Conservation (phyloP, 2,113 vertebrate genomes). For the Notechis scutatus region DNA sequence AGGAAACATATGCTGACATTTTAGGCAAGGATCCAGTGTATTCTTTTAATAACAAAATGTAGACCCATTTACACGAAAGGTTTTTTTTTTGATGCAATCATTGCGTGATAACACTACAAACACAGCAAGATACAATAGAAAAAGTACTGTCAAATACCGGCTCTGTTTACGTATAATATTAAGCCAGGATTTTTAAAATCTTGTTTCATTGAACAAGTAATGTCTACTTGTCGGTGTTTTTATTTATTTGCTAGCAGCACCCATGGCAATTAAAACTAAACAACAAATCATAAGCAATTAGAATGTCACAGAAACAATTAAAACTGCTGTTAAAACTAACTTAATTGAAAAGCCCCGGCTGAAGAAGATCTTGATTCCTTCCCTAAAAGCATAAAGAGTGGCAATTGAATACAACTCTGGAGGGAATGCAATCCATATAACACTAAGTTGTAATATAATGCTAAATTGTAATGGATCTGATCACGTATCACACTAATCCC, state of each 20-base stretch:
- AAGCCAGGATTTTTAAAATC: background rate
- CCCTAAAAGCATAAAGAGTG: background rate
- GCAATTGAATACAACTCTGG: background rate
- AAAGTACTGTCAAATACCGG: background rate
- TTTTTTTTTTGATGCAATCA: background rate
- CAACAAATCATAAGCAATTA: background rate
- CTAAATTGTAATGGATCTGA: background rate
- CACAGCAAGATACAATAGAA: background rate
- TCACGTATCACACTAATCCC: background rate
- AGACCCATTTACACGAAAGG: background rate
- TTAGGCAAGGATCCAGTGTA: background rate
- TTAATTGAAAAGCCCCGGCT: background rate
- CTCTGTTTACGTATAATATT: background rate
- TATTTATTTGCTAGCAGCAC: background rate
- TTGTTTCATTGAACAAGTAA: background rate
- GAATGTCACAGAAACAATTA: background rate
- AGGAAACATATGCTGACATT: slow-evolving; percentile 21
- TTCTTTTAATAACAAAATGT: slow-evolving; percentile 12
- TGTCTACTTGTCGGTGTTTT: background rate
- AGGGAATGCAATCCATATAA: background rate
- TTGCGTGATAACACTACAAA: background rate
- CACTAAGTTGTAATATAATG: background rate
- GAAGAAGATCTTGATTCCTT: background rate
- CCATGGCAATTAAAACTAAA: background rate
- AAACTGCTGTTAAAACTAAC: background rate